These are phyloP conservation scores for Sinhomidia bicolor DNA, from an alignment of 2,888 invertebrate genomes.

Conservation along the genomic window DNA sequence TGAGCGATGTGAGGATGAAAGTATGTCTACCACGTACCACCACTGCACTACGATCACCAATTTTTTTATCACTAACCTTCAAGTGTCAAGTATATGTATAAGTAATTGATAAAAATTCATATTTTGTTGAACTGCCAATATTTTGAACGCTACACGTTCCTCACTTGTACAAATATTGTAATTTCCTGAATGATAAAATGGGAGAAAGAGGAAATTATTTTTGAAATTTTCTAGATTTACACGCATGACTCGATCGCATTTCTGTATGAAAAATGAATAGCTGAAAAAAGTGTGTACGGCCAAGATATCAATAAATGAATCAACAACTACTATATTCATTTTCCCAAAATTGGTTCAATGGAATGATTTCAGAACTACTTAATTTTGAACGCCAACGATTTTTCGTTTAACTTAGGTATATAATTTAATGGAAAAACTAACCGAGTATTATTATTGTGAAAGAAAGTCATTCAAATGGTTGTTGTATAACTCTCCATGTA, in stretches of 20 bases:
- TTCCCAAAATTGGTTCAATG: too few relatives aligned
- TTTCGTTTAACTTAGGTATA: too few relatives aligned
- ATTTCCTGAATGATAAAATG: neutral
- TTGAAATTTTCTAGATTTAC: too few relatives aligned
- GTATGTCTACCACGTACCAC: too few relatives aligned
- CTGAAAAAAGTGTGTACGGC: neutral
- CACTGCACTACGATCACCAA: neutral
- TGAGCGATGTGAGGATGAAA: too few relatives aligned
- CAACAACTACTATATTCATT: too few relatives aligned
- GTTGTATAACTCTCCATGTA: neutral
- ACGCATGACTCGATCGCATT: neutral
- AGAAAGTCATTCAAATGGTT: too few relatives aligned
- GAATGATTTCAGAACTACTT: too few relatives aligned
- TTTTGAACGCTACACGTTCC: neutral
- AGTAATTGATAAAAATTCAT: neutral
- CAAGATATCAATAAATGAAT: neutral
- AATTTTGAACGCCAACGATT: too few relatives aligned
- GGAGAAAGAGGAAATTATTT: too few relatives aligned
- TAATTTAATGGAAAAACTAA: too few relatives aligned
- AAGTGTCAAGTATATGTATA: neutral
- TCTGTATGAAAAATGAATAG: neutral
- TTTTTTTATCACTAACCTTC: conserved; percentile 32
- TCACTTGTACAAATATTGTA: neutral
- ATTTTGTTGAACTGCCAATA: neutral
- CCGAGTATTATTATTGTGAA: too few relatives aligned